Evolutionary conservation across 2,113 vertebrate species (phyloP), one percentile per base, ranked within the genome.

Genomic region (Euleptes europaea): DNA sequence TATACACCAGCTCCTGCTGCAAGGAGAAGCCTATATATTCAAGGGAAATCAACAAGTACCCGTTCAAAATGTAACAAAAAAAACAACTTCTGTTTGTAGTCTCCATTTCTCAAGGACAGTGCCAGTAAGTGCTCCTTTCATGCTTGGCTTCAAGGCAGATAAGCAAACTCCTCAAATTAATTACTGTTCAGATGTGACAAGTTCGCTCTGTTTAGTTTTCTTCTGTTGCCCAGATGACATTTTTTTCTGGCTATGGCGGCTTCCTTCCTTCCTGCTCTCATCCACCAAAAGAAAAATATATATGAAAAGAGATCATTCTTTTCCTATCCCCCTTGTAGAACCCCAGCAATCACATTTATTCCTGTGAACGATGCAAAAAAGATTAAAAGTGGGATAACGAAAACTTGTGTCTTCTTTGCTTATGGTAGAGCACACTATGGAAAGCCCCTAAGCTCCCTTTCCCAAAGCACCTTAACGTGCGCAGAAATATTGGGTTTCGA

Each of bases 401-500:
- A 84, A 67, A 84, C 83, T 51, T 84, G 86, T 92, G 85, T 2
- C 90, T 93, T 92, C 90, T 67, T 91, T 94, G 91, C 82, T 87
- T 94, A 87, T 92, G 90, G 74, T 90, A 94, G 94, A 93, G 92
- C 90, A 83, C 84, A 89, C 90, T 86, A 84, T 67, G 38, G 90
- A 91, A 91, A 90, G 90, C 95, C 74, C 78, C 51, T 75, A 77
- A 86, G 73, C n/a, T 66, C 74, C 73, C 84, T 90, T 85, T 95
- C 95, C 96, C 96, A 92, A 91, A 92, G 96, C 92, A 84, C 94
- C 94, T 91, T 92, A 94, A 94, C 94, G 92, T 96, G 94, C 93
- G 84, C 94, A 87, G 95, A 97, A 97, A 97, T 96, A 97, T 95
- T 96, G 97, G 95, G 96, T 94, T 97, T 97, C 92, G 95, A 96